phyloP scores from a whole-genome alignment of 1,140 invertebrate genomes.

The Globodera ellingtonae region DNA sequence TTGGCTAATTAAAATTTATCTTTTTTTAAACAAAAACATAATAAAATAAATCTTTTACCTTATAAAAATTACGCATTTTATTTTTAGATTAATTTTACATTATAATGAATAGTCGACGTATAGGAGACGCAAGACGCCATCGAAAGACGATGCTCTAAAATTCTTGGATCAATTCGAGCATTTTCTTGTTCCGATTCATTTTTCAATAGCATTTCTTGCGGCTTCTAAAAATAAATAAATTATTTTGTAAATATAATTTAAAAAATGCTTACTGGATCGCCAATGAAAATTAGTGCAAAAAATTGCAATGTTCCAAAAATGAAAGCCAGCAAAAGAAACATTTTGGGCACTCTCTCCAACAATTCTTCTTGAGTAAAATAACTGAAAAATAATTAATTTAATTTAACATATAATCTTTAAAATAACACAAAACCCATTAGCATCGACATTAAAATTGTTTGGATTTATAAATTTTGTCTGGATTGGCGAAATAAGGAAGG shows the following conservation, averaged over 20 bases:
- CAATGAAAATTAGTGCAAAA: conserved; percentile 50
- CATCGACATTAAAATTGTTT: conserved; percentile 43
- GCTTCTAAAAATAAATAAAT: neutral
- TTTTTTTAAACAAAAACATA: no score
- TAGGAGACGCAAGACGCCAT: conserved; percentile 11
- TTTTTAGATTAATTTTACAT: neutral
- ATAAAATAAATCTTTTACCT: no score
- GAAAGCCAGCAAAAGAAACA: conserved; percentile 47
- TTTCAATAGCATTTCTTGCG: neutral
- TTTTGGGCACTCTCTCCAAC: conserved; percentile 49
- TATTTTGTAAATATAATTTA: conserved; percentile 15
- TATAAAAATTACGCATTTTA: no score
- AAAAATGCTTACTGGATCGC: conserved; percentile 28
- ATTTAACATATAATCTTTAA: neutral
- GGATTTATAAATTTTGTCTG: conserved; percentile 53
- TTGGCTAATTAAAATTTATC: no score
- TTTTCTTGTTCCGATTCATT: neutral
- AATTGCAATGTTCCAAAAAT: conserved; percentile 50
- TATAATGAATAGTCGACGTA: neutral
- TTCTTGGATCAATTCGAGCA: neutral
- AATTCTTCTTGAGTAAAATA: conserved; percentile 53
- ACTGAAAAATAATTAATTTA: conserved; percentile 24
- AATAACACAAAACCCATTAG: conserved; percentile 31
- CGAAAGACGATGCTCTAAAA: neutral
- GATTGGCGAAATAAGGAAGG: conserved; percentile 51